phyloP scores from a whole-genome alignment of 2,888 invertebrate genomes.

The Dasypolia templi region DNA sequence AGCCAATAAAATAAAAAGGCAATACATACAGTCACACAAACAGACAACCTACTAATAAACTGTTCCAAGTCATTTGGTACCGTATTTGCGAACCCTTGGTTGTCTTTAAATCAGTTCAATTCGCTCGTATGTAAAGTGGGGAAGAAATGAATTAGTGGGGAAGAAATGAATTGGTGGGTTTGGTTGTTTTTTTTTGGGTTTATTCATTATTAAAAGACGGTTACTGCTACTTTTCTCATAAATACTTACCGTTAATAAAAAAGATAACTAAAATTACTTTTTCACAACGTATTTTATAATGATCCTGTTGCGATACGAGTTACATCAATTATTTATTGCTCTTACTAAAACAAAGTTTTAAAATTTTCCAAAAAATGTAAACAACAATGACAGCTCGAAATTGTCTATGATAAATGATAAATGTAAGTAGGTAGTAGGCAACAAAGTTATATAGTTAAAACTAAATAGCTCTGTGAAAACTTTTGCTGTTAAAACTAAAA shows the following conservation, averaged over 20 bases:
- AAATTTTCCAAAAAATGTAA: not conserved
- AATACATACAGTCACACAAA: slow-evolving; percentile 9
- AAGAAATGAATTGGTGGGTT: slow-evolving; percentile 18
- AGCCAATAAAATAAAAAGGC: too few relatives aligned
- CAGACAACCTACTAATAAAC: slow-evolving; percentile 39
- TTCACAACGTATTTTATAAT: not conserved
- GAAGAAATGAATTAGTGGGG: slow-evolving; percentile 12
- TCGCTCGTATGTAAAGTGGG: slow-evolving; percentile 27
- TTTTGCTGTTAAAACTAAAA: slow-evolving; percentile 19
- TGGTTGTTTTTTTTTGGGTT: too few relatives aligned
- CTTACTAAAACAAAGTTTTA: not conserved
- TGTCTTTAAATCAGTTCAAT: slow-evolving; percentile 37
- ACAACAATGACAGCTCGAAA: not conserved
- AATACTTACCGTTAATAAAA: not conserved
- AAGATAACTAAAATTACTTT: not conserved
- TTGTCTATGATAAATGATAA: too few relatives aligned
- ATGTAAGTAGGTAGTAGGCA: too few relatives aligned
- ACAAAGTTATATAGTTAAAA: slow-evolving; percentile 15
- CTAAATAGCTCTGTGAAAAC: slow-evolving; percentile 22
- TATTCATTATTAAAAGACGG: not conserved
- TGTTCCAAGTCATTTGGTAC: slow-evolving; percentile 36
- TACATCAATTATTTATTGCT: not conserved
- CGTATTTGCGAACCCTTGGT: slow-evolving; percentile 24
- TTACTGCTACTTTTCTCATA: not conserved
- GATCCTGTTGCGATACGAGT: not conserved